Conservation (phyloP, 2,888 invertebrate species). For the Tenthredo amoena region DNA sequence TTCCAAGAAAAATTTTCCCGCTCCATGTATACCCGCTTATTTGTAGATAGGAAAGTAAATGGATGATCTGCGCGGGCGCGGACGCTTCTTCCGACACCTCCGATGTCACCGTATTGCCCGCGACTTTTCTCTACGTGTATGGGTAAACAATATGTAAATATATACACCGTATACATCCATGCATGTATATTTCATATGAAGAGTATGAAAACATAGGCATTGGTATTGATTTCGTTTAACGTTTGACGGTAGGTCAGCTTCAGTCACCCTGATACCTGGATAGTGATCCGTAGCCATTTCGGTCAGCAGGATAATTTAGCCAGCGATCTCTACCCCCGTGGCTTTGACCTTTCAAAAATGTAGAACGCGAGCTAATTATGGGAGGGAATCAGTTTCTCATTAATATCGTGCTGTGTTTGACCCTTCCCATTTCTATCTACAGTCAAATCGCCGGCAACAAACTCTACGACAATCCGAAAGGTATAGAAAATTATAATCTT, state of each 20-base stretch:
- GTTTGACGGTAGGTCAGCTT: slow-evolving; percentile 43
- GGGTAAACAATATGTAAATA: not conserved
- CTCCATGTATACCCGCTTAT: too few relatives aligned
- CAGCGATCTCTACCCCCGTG: not conserved
- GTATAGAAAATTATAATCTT: not conserved
- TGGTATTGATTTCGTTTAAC: slow-evolving; percentile 42
- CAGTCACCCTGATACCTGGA: slow-evolving; percentile 47
- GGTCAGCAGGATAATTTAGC: not conserved
- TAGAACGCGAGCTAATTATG: slow-evolving; percentile 24
- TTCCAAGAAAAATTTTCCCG: too few relatives aligned
- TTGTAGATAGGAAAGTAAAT: not conserved
- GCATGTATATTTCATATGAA: slow-evolving; percentile 35
- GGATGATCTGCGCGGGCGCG: not conserved
- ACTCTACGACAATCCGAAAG: slow-evolving; percentile 35
- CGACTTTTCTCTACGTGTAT: not conserved
- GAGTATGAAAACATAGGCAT: slow-evolving; percentile 44
- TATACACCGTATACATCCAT: slow-evolving; percentile 20
- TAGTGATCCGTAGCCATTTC: slow-evolving; percentile 3
- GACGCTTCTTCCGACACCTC: slow-evolving; percentile 31
- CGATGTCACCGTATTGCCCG: not conserved
- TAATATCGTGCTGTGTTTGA: not conserved
- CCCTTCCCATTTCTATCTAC: slow-evolving; percentile 12
- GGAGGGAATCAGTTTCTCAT: slow-evolving; percentile 12
- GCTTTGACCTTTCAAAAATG: slow-evolving; percentile 20
- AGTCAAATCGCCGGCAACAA: not conserved